Percentiles rank a stretch among this genome's conserved stretches.
phyloP scores from a whole-genome alignment of 2,113 vertebrate species.

The Perca fluviatilis region DNA sequence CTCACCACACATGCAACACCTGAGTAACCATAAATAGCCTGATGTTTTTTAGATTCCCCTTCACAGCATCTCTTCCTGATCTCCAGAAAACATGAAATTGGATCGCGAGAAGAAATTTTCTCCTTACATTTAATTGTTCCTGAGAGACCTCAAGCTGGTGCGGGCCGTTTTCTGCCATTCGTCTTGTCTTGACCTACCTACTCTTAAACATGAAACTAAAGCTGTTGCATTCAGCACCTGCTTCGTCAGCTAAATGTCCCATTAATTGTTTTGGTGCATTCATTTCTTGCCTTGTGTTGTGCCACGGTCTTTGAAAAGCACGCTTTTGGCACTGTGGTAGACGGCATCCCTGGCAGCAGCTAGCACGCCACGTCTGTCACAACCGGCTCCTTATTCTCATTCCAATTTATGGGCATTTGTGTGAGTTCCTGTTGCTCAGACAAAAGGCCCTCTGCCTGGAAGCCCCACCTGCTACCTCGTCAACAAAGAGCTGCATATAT shows the following conservation, averaged over 20 bases:
- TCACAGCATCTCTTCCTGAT: background rate
- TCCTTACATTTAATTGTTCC: background rate
- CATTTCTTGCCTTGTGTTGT: background rate
- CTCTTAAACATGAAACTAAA: background rate
- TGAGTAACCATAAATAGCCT: constrained; percentile 1
- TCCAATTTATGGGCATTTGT: constrained; percentile 50
- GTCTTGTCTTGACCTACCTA: background rate
- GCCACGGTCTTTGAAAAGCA: constrained; percentile 25
- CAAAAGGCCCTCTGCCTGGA: constrained; percentile 53
- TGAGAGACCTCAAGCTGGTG: constrained; percentile 6
- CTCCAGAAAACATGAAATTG: constrained; percentile 13
- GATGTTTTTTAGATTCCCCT: background rate
- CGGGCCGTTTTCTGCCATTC: background rate
- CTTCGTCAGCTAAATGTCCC: background rate
- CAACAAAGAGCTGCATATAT: constrained; percentile 57
- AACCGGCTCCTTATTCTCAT: constrained; percentile 47
- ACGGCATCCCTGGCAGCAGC: constrained; percentile 48
- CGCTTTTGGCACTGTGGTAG: constrained; percentile 16
- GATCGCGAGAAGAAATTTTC: background rate
- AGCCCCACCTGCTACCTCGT: constrained; percentile 58
- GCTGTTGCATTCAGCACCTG: background rate
- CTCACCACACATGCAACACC: background rate
- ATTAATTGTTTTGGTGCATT: background rate
- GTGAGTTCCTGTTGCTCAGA: constrained; percentile 48
- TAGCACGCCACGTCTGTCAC: constrained; percentile 28